Evolutionary conservation across 2,113 vertebrate species (phyloP).

Genomic region (Stigmatopora nigra): DNA sequence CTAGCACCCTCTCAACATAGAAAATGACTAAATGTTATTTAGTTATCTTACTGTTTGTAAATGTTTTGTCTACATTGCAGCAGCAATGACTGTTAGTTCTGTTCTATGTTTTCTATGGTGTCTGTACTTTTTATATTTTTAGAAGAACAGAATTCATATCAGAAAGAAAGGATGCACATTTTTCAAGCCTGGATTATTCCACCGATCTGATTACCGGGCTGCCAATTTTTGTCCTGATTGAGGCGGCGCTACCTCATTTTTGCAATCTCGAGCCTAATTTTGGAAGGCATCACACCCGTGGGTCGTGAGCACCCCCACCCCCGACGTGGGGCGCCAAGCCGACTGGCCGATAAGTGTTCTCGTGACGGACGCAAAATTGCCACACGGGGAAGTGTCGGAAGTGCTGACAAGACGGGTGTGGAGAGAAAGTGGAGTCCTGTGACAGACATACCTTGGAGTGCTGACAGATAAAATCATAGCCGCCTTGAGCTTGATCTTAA

Average conservation of each 20-base stretch:
- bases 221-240: constrained; percentile 1
- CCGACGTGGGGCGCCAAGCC: constrained; percentile 27
- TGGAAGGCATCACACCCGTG: constrained; percentile 11
- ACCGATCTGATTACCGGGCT: constrained; percentile 21
- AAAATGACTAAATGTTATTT: no score
- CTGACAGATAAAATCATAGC: constrained; percentile 6
- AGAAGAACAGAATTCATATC: neutral
- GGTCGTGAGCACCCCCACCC: constrained; percentile 14
- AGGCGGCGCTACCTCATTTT: neutral
- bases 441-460: constrained; percentile 18
- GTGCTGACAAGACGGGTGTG: constrained; percentile 36
- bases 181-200: constrained; percentile 11
- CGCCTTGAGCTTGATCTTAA: constrained; percentile 1
- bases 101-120: no score
- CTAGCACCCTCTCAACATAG: no score
- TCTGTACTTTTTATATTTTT: no score
- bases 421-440: constrained; percentile 22
- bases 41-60: no score
- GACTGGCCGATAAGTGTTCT: constrained; percentile 39
- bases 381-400: constrained; percentile 35
- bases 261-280: neutral
- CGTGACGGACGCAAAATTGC: constrained; percentile 34
- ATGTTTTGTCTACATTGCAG: no score
- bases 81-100: no score
- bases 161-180: neutral